These are phyloP conservation scores for Zaprionus ornatus DNA, from an alignment of 1,140 invertebrate species.

Conservation along the genomic window DNA sequence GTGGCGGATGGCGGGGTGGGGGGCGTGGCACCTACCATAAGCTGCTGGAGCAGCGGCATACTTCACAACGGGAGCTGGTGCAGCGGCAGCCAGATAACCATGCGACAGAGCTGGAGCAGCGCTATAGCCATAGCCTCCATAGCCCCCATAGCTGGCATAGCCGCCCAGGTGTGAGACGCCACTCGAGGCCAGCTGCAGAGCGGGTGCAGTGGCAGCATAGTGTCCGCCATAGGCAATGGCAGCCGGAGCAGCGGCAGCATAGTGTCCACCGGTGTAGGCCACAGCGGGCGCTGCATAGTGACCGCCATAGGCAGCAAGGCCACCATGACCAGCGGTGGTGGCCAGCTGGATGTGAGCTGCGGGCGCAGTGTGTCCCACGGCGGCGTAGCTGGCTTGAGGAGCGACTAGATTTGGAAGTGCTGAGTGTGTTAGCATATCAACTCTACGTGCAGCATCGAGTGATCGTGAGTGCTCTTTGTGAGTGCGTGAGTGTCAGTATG, in stretches of 20 bases:
- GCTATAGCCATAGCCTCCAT: slow-evolving; percentile 50
- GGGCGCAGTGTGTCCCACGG: slow-evolving; percentile 62
- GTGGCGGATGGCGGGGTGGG: background rate
- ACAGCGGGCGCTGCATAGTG: slow-evolving; percentile 44
- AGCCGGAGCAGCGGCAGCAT: slow-evolving; percentile 41
- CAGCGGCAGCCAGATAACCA: slow-evolving; percentile 64
- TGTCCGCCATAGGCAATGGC: slow-evolving; percentile 53
- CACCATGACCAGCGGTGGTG: slow-evolving; percentile 25
- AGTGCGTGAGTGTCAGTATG: slow-evolving; percentile 28
- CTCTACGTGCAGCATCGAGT: slow-evolving; percentile 42
- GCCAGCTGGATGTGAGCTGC: slow-evolving; percentile 52
- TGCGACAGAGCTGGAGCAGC: slow-evolving; percentile 65
- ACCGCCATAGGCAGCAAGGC: slow-evolving; percentile 37
- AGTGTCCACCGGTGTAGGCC: slow-evolving; percentile 18
- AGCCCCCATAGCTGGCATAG: slow-evolving; percentile 46
- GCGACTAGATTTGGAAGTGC: slow-evolving; percentile 46
- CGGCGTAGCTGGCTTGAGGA: slow-evolving; percentile 61
- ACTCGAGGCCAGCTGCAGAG: slow-evolving; percentile 60
- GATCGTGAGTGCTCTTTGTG: slow-evolving; percentile 7
- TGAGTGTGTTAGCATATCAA: slow-evolving; percentile 48
- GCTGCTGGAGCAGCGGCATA: slow-evolving; percentile 75
- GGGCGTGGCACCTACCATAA: slow-evolving; percentile 67
- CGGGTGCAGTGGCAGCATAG: slow-evolving; percentile 68
- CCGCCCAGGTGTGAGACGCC: slow-evolving; percentile 47
- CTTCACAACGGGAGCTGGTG: slow-evolving; percentile 71